Conservation (phyloP, 2,888 invertebrate species). For the Phytoseiulus persimilis region DNA sequence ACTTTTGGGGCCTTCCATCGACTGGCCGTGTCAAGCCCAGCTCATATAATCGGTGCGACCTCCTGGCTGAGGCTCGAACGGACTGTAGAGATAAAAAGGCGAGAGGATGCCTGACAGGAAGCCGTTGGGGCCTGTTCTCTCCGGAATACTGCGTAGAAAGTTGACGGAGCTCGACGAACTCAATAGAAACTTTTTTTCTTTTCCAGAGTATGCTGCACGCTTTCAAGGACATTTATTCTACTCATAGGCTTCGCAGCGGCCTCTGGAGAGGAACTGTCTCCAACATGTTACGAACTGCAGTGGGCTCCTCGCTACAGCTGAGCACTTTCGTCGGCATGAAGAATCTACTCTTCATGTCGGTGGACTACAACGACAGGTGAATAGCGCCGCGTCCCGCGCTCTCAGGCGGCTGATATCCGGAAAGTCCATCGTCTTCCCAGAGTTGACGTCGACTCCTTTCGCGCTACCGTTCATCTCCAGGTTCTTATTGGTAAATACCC, state of each 20-base stretch:
- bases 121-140: not conserved
- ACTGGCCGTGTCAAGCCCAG: not conserved
- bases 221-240: slow-evolving; percentile 12
- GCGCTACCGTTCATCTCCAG: not conserved
- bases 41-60: not conserved
- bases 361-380: slow-evolving; percentile 35
- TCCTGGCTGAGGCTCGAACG: not conserved
- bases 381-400: not conserved
- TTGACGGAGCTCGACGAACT: not conserved
- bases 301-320: slow-evolving; percentile 32
- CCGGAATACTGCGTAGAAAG: not conserved
- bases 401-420: not conserved
- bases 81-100: not conserved
- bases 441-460: not conserved
- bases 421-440: no score
- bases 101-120: not conserved
- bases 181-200: not conserved
- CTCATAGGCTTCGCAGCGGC: slow-evolving; percentile 1
- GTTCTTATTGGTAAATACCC: slow-evolving; percentile 1
- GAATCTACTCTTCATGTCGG: slow-evolving; percentile 32
- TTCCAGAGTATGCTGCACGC: slow-evolving; percentile 32
- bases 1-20: not conserved
- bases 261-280: slow-evolving; percentile 35
- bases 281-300: slow-evolving; percentile 27
- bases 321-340: slow-evolving; percentile 35